A percentile compares a stretch with the other conserved stretches of the same genome.
These are phyloP conservation scores for Oncorhynchus mykiss DNA, from an alignment of 2,113 vertebrate species.

Conservation along the genomic window DNA sequence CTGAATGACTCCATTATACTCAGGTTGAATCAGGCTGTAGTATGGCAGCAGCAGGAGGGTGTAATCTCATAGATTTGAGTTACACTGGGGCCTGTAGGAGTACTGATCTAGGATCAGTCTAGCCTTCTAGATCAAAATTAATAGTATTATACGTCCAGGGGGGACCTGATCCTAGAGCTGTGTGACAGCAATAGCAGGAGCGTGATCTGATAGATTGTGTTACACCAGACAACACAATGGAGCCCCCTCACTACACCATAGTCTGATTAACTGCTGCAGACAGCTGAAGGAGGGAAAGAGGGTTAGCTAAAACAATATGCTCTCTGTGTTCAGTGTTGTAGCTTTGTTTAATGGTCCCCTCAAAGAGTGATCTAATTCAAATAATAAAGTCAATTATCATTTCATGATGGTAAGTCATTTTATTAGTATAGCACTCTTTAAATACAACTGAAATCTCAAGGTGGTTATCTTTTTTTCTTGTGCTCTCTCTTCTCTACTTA, in stretches of 20 bases:
- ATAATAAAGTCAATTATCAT: neutral
- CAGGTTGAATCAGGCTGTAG: no score
- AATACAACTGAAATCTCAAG: neutral
- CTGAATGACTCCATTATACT: neutral
- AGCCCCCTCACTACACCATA: neutral
- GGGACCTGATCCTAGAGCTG: no score
- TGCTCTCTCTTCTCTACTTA: neutral
- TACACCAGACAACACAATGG: neutral
- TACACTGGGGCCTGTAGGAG: neutral
- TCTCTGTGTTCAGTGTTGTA: neutral
- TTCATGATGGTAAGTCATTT: neutral
- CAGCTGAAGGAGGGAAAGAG: neutral
- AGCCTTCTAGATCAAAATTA: no score
- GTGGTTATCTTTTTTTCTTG: neutral
- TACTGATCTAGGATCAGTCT: no score
- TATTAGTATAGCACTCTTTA: neutral
- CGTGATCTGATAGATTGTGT: neutral
- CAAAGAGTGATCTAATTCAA: neutral
- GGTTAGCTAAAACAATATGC: constrained; percentile 11
- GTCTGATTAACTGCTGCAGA: constrained; percentile 3
- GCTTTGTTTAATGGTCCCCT: neutral
- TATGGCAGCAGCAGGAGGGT: no score
- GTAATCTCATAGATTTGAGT: neutral
- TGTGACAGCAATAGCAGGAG: neutral
- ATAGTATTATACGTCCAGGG: no score